Evolutionary conservation across 2,888 invertebrate genomes (phyloP), one percentile per base, ranked within the genome.

Genomic region (Cantharis flavilabris): DNA sequence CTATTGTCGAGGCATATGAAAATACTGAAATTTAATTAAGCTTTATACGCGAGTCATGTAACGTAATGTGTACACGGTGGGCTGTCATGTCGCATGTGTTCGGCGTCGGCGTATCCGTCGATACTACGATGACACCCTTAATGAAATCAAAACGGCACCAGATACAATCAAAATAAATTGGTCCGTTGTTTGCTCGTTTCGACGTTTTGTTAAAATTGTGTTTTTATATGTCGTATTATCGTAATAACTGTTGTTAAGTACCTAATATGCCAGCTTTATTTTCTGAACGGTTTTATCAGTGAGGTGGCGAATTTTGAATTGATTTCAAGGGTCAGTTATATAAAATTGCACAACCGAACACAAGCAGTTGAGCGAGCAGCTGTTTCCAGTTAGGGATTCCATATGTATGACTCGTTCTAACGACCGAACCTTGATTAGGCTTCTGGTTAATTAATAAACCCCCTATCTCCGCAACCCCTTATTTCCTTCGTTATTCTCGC

Each of bases 361-460:
- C 73, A 71, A 75, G 77, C 76, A 78, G 79, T 76, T 78, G 76
- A 76, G 71, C 75, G 73, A 80, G 80, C 83, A 83, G 83, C 83
- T 83, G 83, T 82, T 82, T 77, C 77, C 78, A 78, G 76, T 80
- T 81, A 77, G 80, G 82, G 82, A 80, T 81, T 83, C 81, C 82
- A 81, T 83, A 82, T 83, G 81, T 81, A 82, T 81, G 81, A 77
- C 79, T 75, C 79, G 81, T 81, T 79, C 80, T 80, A 80, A 80
- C 81, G 82, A 78, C 81, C 80, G 76, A 83, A 84, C 88, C 89
- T 90, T 90, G 90, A 90, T 90, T 90, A 90, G 89, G 89, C 89
- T 89, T 89, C 89, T 89, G 89, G 89, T 89, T 90, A 90, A 90
- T 90, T 90, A 90, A 90, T 90, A 90, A 89, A 89, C 89, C 88